phyloP scores from a whole-genome alignment of 2,113 vertebrate species.

The Percopsis transmontana region DNA sequence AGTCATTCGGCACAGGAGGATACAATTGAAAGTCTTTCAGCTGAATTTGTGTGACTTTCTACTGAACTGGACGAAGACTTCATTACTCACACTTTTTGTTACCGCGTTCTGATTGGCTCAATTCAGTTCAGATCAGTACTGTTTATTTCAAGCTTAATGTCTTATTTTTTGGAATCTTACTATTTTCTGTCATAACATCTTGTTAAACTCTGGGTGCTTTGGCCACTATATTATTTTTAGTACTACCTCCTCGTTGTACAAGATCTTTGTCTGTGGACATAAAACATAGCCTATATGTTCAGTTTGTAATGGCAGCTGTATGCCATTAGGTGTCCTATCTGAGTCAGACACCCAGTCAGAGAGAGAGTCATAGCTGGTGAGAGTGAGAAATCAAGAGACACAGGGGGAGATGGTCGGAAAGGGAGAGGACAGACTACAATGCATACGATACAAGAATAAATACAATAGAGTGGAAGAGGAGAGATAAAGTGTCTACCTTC shows the following conservation, averaged over 20 bases:
- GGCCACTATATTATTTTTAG: background rate
- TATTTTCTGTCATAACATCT: background rate
- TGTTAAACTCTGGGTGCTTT: background rate
- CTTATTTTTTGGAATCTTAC: too few species aligned
- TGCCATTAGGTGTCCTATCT: slow-evolving; percentile 36
- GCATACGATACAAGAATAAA: background rate
- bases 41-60: slow-evolving; percentile 9
- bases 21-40: slow-evolving; percentile 3
- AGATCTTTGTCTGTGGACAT: background rate
- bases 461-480: background rate
- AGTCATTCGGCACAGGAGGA: background rate
- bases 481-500: too few species aligned
- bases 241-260: background rate
- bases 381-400: background rate
- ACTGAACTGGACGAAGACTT: slow-evolving; percentile 15
- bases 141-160: too few species aligned
- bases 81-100: slow-evolving; percentile 3
- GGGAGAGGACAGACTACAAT: too few species aligned
- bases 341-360: slow-evolving; percentile 5
- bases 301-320: background rate
- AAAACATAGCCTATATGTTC: background rate
- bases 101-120: background rate
- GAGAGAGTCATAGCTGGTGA: background rate
- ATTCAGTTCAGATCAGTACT: too few species aligned
- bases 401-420: background rate